A percentile compares a stretch with the other conserved stretches of the same genome.
These are phyloP conservation scores for Eustalomyia histrio DNA, from an alignment of 2,888 invertebrate genomes.

Conservation along the genomic window DNA sequence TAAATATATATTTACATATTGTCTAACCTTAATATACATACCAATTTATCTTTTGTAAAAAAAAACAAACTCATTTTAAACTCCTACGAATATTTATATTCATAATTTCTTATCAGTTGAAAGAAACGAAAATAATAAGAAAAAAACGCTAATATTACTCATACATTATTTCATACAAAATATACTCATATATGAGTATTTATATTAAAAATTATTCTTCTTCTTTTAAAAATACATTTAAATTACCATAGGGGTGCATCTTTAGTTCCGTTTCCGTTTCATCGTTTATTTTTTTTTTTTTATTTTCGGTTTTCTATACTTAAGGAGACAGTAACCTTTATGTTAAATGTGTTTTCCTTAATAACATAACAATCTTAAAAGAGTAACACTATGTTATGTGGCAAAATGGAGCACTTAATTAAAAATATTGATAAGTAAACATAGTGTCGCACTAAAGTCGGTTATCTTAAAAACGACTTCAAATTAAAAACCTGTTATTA, in stretches of 20 bases:
- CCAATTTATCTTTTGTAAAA: conserved; percentile 36
- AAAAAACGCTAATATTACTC: conserved; percentile 37
- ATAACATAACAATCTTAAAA: no score
- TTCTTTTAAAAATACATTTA: conserved; percentile 51
- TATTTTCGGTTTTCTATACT: no score
- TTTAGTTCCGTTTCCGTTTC: conserved; percentile 59
- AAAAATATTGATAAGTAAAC: no score
- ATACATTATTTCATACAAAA: conserved; percentile 34
- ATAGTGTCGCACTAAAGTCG: no score
- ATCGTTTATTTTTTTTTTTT: conserved; percentile 39
- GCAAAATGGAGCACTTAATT: no score
- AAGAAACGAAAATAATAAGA: conserved; percentile 34
- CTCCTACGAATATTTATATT: conserved; percentile 75
- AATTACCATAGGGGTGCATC: conserved; percentile 64
- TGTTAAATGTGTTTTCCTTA: no score
- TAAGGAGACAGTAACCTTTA: conserved; percentile 15
- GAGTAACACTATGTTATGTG: no score
- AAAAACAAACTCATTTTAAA: conserved; percentile 67
- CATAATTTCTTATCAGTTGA: conserved; percentile 75
- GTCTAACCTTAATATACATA: conserved; percentile 33
- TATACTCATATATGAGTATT: conserved; percentile 35
- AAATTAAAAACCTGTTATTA: no score
- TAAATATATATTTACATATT: no score
- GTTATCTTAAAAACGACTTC: no score
- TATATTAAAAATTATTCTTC: conserved; percentile 27